Conservation (phyloP, 2,113 vertebrate species). For the Motacilla tschutschensis region DNA sequence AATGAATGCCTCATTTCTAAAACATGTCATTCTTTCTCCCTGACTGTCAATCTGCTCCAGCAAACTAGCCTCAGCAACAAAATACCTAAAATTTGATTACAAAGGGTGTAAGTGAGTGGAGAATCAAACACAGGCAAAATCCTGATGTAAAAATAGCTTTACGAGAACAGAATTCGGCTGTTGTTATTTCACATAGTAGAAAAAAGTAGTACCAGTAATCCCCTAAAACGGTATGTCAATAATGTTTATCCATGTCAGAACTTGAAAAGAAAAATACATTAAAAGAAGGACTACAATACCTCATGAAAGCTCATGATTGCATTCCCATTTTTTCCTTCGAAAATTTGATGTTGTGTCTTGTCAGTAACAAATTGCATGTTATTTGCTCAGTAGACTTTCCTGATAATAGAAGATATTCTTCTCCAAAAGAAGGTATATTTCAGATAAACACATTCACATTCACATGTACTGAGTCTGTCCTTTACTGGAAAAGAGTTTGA, state of each 20-base stretch:
- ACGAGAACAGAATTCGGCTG: neutral
- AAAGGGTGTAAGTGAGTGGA: neutral
- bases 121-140: neutral
- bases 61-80: neutral
- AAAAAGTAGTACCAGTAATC: neutral
- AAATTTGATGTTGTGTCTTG: conserved; percentile 58
- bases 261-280: conserved; percentile 32
- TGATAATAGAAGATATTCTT: conserved; percentile 52
- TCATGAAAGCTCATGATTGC: conserved; percentile 21
- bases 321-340: conserved; percentile 37
- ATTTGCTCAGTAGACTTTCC: conserved; percentile 21
- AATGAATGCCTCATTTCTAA: neutral
- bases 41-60: neutral
- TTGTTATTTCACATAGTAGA: neutral
- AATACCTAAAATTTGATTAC: neutral
- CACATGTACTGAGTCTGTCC: neutral
- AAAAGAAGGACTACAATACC: conserved; percentile 14
- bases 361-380: conserved; percentile 56
- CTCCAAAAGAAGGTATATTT: conserved; percentile 44
- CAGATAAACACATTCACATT: conserved; percentile 44
- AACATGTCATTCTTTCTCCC: neutral
- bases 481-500: conserved; percentile 30
- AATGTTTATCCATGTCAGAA: conserved; percentile 5
- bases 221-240: neutral
- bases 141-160: neutral